Evolutionary conservation across 2,113 vertebrate species (phyloP).

Genomic region (Sylvia atricapilla): DNA sequence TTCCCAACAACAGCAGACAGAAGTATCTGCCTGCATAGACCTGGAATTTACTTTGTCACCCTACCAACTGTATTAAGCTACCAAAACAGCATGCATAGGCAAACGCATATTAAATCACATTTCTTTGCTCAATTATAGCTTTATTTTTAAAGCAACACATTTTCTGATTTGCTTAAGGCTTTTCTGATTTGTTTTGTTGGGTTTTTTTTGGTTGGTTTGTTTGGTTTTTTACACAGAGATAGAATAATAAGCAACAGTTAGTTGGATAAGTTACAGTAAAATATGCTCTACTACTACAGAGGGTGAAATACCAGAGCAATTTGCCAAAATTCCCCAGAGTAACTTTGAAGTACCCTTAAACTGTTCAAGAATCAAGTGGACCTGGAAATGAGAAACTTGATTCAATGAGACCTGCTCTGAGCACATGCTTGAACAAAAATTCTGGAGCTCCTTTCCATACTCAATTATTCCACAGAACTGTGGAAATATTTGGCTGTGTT

Average conservation of each 20-base stretch:
- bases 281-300: background rate
- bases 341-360: background rate
- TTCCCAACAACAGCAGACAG: background rate
- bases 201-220: rapidly evolving
- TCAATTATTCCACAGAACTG: background rate
- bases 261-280: background rate
- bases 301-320: background rate
- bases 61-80: background rate
- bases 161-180: background rate
- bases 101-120: background rate
- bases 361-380: background rate
- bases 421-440: background rate
- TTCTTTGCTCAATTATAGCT: background rate
- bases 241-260: background rate
- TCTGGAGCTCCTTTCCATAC: background rate
- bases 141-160: background rate
- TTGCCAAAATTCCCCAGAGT: background rate
- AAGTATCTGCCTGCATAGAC: background rate
- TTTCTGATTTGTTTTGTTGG: background rate
- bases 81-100: background rate
- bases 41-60: background rate
- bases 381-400: background rate
- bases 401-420: background rate
- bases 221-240: background rate
- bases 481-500: background rate